These are phyloP conservation scores for Agelastica alni DNA, from an alignment of 2,888 invertebrate genomes.

Conservation along the genomic window DNA sequence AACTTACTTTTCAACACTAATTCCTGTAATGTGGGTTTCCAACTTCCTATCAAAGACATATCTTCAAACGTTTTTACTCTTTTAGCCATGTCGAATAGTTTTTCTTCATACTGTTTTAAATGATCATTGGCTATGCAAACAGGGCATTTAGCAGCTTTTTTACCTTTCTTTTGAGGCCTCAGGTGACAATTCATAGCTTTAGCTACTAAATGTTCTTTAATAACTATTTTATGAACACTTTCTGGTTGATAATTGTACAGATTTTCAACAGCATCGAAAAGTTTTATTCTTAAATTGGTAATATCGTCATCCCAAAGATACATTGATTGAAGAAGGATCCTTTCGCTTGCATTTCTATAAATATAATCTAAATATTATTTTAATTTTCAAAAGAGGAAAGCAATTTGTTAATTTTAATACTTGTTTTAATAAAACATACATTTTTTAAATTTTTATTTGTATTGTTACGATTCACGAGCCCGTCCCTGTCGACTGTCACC, in stretches of 20 bases:
- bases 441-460: too few species aligned
- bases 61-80: slow-evolving; percentile 54
- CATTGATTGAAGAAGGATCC: slow-evolving; percentile 40
- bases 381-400: too few species aligned
- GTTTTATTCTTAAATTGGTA: slow-evolving; percentile 48
- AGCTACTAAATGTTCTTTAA: slow-evolving; percentile 51
- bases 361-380: too few species aligned
- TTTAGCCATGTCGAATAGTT: slow-evolving; percentile 62
- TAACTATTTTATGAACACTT: slow-evolving; percentile 17
- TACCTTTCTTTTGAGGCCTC: slow-evolving; percentile 48
- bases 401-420: too few species aligned
- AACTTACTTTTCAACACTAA: slow-evolving; percentile 59
- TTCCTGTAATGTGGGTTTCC: slow-evolving; percentile 67
- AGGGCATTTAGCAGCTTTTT: slow-evolving; percentile 47
- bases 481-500: too few species aligned
- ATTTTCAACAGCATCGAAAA: slow-evolving; percentile 39
- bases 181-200: slow-evolving; percentile 64
- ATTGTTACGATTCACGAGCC: too few species aligned
- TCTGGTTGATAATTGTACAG: slow-evolving; percentile 38
- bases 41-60: slow-evolving; percentile 63
- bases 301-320: slow-evolving; percentile 48
- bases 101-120: slow-evolving; percentile 59
- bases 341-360: slow-evolving; percentile 29
- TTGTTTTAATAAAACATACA: too few species aligned
- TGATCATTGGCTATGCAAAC: slow-evolving; percentile 57